phyloP scores from a whole-genome alignment of 2,113 vertebrate genomes.

The Ornithorhynchus anatinus region DNA sequence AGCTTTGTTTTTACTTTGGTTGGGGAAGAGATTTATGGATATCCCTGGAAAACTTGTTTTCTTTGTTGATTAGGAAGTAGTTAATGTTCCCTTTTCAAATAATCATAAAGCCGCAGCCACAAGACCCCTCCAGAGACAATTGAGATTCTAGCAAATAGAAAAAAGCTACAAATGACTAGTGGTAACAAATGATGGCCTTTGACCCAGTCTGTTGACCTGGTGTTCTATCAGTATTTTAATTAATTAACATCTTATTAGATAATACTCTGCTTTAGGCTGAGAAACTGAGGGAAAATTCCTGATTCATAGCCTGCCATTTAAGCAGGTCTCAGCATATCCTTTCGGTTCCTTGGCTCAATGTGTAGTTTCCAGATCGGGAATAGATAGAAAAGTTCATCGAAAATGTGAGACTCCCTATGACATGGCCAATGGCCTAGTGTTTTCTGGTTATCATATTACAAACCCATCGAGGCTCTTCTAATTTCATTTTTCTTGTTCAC shows the following conservation, averaged over 20 bases:
- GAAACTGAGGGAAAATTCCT: slow-evolving; percentile 76
- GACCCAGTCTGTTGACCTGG: slow-evolving; percentile 78
- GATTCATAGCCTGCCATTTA: slow-evolving; percentile 87
- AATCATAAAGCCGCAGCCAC: slow-evolving; percentile 41
- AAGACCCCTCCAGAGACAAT: slow-evolving; percentile 58
- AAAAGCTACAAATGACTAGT: slow-evolving; percentile 64
- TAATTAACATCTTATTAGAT: slow-evolving; percentile 86
- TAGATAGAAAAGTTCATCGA: too few species aligned
- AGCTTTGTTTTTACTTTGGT: slow-evolving; percentile 16
- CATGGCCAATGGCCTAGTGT: too few species aligned
- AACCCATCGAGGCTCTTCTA: too few species aligned
- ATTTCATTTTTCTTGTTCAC: too few species aligned
- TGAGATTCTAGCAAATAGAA: slow-evolving; percentile 60
- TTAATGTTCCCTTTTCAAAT: slow-evolving; percentile 60
- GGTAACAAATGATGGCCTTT: slow-evolving; percentile 77
- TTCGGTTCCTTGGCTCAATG: slow-evolving; percentile 24
- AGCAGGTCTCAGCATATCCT: slow-evolving; percentile 69
- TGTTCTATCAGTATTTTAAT: slow-evolving; percentile 78
- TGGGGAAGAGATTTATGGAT: slow-evolving; percentile 41
- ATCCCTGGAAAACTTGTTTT: slow-evolving; percentile 60
- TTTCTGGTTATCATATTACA: too few species aligned
- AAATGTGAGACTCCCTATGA: too few species aligned
- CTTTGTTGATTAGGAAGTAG: slow-evolving; percentile 63
- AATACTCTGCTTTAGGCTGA: slow-evolving; percentile 72
- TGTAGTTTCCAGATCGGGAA: not conserved